A percentile compares a stretch with the other conserved stretches of the same genome.
phyloP scores from a whole-genome alignment of 2,888 invertebrate species.

The Tribolium freemani region DNA sequence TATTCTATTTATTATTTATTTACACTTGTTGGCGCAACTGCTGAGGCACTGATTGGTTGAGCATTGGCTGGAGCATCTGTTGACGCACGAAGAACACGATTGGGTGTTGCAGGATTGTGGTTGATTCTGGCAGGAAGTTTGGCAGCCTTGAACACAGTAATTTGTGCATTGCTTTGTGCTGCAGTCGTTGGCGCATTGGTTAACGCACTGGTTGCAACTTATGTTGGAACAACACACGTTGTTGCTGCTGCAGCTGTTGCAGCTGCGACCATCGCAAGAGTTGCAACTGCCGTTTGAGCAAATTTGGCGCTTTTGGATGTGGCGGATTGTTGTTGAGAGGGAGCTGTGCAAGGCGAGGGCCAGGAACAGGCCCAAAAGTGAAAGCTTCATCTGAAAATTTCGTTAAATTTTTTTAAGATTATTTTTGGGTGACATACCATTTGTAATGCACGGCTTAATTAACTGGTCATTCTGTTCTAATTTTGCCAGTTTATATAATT shows the following conservation, averaged over 20 bases:
- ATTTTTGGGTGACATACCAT: conserved; percentile 5
- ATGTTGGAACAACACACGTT: conserved; percentile 13
- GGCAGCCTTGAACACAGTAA: conserved; percentile 19
- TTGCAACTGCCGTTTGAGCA: conserved; percentile 14
- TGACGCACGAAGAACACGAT: not conserved
- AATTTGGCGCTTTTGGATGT: conserved; percentile 7
- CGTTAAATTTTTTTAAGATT: not conserved
- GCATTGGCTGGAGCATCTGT: conserved; percentile 2
- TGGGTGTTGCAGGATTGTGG: not conserved
- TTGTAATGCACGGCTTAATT: not conserved
- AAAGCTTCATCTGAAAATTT: conserved; percentile 7
- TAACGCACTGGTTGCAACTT: conserved; percentile 25
- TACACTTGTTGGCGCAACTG: not conserved
- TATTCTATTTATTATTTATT: too few species aligned
- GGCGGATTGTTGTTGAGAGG: not conserved
- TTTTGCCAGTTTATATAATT: conserved; percentile 25
- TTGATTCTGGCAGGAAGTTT: not conserved
- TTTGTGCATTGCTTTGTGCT: conserved; percentile 11
- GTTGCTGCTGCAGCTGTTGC: conserved; percentile 17
- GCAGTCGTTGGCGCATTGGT: conserved; percentile 25
- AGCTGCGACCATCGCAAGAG: conserved; percentile 1
- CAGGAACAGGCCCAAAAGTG: not conserved
- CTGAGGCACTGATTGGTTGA: not conserved
- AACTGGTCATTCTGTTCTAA: conserved; percentile 7
- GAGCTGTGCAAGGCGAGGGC: not conserved